Base-by-base conservation (phyloP, 2,888 invertebrate genomes). In the Iphiclides podalirius region DNA sequence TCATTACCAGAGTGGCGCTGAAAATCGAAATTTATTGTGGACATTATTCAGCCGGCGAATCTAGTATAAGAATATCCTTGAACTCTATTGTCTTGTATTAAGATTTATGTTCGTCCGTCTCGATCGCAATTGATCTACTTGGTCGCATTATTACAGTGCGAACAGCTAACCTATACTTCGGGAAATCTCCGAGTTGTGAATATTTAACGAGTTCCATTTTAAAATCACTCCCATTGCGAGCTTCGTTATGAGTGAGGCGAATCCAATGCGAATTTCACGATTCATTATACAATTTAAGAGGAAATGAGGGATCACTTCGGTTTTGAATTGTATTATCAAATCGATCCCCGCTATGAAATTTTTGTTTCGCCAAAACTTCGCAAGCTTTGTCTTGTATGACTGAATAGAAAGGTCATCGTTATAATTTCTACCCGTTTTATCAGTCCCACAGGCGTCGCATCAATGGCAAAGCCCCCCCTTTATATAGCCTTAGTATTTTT, bases 1-100 rank as follows among this genome's bases (percentile, higher is more conserved):
- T 49, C 49, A 39, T 43, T 49, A 43, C 16, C 42, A 20, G 16
- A 26, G 31, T 37, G 23, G 43, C 43, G 38, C 38, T 49, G 49
- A 49, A 43, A 49, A 49, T 48, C 38, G 38, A 16, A 49, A 49
- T 49, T 49, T 49, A 49, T 49, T 38, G 38, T 33, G 1, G 36
- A 20, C 36, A 48, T 43, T 26, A 33, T 23, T 43, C 38, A 48
- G 16, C n/a, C 4, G 17, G 31, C 4, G 11, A 13, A 35, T 36
- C 16, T 9, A 20, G 23, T 4, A 8, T 33, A 26, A 46, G 39
- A 33, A 42, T 39, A 36, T 7, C 15, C 16, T 26, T n/a, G 7
- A 12, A 38, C 48, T 38, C 37, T 37, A 39, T 13, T 4, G 16
- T 0, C 2, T 20, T 11, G 4, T 16, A 15, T 20, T 49, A 43